Evolutionary conservation across 2,888 invertebrate species (phyloP).

Genomic region (Drosophila fulvimacula): DNA sequence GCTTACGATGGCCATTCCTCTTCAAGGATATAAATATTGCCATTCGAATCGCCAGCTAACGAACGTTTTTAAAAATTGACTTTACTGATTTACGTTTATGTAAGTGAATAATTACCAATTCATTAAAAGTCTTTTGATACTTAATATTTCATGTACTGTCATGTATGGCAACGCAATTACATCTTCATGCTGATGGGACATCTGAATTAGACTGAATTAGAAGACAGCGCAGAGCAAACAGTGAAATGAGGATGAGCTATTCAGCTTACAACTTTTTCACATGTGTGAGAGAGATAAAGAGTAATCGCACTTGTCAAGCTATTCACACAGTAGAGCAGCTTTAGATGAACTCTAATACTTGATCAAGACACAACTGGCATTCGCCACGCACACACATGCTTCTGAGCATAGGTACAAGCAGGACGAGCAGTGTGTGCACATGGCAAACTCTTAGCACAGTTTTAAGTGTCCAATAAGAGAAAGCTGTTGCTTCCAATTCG

Average conservation of each 20-base stretch:
- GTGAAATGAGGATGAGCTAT: background rate
- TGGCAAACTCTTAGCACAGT: background rate
- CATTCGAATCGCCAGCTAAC: background rate
- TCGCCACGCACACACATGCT: background rate
- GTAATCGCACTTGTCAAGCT: background rate
- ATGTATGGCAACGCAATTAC: background rate
- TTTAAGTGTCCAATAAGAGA: background rate
- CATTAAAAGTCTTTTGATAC: background rate
- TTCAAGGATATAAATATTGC: constrained; percentile 5
- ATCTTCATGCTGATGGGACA: too few species aligned
- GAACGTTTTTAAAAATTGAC: background rate
- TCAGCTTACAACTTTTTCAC: background rate
- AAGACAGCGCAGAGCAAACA: background rate
- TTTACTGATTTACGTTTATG: constrained; percentile 2
- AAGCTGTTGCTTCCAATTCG: constrained; percentile 1
- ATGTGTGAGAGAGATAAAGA: background rate
- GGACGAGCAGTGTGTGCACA: background rate
- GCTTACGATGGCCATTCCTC: constrained; percentile 45
- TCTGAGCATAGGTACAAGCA: background rate
- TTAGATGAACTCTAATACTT: background rate
- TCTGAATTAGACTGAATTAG: constrained; percentile 1
- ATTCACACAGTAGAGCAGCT: background rate
- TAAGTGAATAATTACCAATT: constrained; percentile 9
- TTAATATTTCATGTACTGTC: background rate
- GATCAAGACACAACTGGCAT: background rate